A percentile compares a stretch with the other conserved stretches of the same genome.
Conservation (phyloP, 2,797 vertebrate genomes). For the Syncerus caffer region DNA sequence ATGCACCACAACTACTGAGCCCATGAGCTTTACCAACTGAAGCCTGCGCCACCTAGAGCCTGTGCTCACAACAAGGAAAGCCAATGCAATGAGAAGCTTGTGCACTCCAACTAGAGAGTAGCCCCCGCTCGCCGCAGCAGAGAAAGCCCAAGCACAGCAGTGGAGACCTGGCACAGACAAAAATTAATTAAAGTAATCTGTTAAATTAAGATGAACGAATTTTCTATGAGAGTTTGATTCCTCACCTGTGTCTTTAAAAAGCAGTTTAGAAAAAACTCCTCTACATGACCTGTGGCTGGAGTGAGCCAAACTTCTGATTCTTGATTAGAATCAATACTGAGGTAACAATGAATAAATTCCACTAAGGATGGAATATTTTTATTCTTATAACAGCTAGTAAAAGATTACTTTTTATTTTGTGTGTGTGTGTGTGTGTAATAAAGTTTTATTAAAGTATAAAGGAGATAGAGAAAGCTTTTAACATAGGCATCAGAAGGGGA, state of each 20-base stretch:
- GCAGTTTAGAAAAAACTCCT: background rate
- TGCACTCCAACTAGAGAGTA: accelerated
- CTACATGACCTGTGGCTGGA: background rate
- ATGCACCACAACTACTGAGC: background rate
- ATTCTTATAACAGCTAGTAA: constrained; percentile 31
- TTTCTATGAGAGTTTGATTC: background rate
- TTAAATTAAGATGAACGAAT: background rate
- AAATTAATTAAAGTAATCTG: background rate
- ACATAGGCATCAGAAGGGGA: no score
- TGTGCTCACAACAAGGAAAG: background rate
- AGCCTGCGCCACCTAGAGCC: background rate
- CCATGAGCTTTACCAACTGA: background rate
- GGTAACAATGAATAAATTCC: constrained; percentile 33
- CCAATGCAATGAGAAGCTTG: background rate
- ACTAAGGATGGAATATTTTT: constrained; percentile 33
- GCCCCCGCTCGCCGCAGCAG: accelerated
- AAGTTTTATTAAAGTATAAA: no score
- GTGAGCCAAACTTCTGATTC: background rate
- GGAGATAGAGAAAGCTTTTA: no score
- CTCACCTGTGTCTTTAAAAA: background rate
- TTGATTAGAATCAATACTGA: background rate
- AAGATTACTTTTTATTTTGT: background rate
- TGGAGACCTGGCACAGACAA: accelerated
- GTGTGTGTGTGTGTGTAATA: no score
- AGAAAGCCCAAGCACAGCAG: background rate